Base-by-base conservation (phyloP, 2,888 invertebrate genomes). In the Noctua fimbriata region DNA sequence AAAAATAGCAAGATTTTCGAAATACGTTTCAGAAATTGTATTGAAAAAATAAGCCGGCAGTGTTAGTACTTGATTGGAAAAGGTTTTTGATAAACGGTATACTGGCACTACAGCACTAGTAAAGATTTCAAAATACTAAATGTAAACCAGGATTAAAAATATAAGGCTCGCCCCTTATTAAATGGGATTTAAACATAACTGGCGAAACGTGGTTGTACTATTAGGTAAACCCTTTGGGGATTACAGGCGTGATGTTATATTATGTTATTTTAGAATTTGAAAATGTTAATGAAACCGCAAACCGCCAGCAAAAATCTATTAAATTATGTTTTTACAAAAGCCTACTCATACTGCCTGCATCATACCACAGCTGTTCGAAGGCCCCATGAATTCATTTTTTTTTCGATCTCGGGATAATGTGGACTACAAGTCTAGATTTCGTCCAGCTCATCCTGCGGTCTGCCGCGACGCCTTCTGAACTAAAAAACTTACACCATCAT, bases 401-500 rank as follows among this genome's bases (percentile, higher is more conserved):
- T 28, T 28, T 60, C 6, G 28, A 28, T 60, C 1, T 7, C 16
- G 3, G 0, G 32, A 18, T 18, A 63, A 32, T 32, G 9, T 3
- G 63, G 18, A 32, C 21, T 18, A 18, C 3, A 63, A 66, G 41
- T 41, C 14, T n/a, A 7, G 66, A 44, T n/a, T 67, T 41, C 0
- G 16, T 44, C 6, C 67, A n/a, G n/a, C 9, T 44, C 44, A 67
- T 67, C n/a, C 16, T 6, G 32, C 10, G 28, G 44, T 44, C 16
- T 18, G 18, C 16, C n/a, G 44, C 67, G 47, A 67, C n/a, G 44
- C 18, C 18, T 47, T 44, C n/a, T n/a, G n/a, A 44, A 67, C 44
- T 44, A 18, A 49, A 80, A 81, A 84, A 72, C 65, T 12, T 47
- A 36, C 81, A 58, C 82, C 82, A 83, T 84, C 81, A 58, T 73